phyloP scores from a whole-genome alignment of 1,140 invertebrate species.

The Tribolium madens region DNA sequence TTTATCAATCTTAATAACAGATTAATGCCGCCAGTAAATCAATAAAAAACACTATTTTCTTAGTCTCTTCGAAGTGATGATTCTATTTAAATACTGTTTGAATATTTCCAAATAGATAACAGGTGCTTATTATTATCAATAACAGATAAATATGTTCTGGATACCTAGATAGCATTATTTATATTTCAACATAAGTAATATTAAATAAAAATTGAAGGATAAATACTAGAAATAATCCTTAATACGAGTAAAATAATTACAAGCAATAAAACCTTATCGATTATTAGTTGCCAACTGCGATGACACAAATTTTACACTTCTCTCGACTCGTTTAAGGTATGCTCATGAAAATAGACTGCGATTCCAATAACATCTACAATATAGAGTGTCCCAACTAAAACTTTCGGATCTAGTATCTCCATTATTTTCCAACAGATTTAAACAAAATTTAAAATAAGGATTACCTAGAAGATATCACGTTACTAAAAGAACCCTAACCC shows the following conservation, averaged over 20 bases:
- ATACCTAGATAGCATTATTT: conserved; percentile 59
- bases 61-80: not conserved
- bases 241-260: not conserved
- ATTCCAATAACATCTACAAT: no score
- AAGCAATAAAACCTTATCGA: conserved; percentile 17
- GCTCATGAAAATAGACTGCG: no score
- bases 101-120: conserved; percentile 60
- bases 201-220: conserved; percentile 39
- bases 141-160: conserved; percentile 59
- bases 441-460: no score
- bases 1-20: conserved; percentile 10
- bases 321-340: no score
- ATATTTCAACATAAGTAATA: conserved; percentile 56
- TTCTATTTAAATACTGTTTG: conserved; percentile 59
- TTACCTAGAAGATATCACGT: no score
- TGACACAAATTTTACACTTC: no score
- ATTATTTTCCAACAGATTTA: no score
- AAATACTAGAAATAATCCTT: conserved; percentile 22
- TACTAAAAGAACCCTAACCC: no score
- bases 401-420: no score
- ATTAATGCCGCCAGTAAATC: conserved; percentile 10
- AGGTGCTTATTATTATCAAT: conserved; percentile 59
- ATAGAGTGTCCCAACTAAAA: no score
- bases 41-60: conserved; percentile 19
- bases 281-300: not conserved